phyloP scores from a whole-genome alignment of 37 sponge, comb jelly and placozoan species.

The Agelas oroides region DNA sequence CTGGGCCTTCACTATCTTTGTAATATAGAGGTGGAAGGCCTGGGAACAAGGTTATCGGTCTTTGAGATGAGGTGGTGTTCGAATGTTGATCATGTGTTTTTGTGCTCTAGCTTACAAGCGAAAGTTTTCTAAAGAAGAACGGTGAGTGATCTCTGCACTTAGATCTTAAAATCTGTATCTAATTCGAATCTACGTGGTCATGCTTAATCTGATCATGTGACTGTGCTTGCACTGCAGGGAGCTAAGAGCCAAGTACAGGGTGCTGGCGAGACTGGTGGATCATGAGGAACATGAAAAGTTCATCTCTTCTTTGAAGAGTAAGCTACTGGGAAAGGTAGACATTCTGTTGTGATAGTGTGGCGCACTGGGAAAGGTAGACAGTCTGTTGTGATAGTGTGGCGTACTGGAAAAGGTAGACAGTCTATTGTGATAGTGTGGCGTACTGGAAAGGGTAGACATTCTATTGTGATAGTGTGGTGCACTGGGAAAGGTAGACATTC shows the following conservation, averaged over 20 bases:
- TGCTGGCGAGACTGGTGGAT: conserved; percentile 68
- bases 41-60: too few species aligned
- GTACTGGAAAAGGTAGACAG: too few species aligned
- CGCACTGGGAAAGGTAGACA: neutral
- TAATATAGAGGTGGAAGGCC: too few species aligned
- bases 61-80: too few species aligned
- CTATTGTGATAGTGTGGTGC: neutral
- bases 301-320: conserved; percentile 69
- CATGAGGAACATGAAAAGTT: conserved; percentile 70
- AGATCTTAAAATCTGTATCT: too few species aligned
- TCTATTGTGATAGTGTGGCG: neutral
- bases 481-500: too few species aligned
- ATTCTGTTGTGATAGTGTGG: neutral
- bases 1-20: too few species aligned
- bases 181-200: too few species aligned
- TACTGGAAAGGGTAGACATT: too few species aligned
- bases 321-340: neutral
- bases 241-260: conserved; percentile 54
- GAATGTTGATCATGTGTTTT: neutral
- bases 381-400: neutral
- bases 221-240: conserved; percentile 61
- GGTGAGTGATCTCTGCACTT: conserved; percentile 17
- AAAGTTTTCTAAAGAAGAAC: conserved; percentile 69
- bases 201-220: too few species aligned
- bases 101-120: conserved; percentile 56